Evolutionary conservation across 2,888 invertebrate species (phyloP), one percentile per base, ranked within the genome.

Genomic region (Acrocyrtus sp.): DNA sequence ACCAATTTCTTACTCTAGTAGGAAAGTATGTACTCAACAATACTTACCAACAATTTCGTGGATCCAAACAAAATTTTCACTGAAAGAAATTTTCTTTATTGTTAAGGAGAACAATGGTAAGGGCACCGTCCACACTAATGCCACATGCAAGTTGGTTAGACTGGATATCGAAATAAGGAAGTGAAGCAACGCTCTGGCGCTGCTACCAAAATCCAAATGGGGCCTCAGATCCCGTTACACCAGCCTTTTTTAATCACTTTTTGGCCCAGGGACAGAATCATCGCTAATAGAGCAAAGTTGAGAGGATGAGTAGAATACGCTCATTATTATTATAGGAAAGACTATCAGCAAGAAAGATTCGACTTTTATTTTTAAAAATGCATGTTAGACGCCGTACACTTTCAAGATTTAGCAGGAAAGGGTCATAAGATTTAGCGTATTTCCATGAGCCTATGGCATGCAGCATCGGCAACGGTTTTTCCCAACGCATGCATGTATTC

Each of bases 221-320:
- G 79, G 80, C 78, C 78, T 79, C 78, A 75, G 66, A 72, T 70
- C 77, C 74, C 74, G 75, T 68, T 69, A 76, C 74, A 76, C 72
- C 79, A 78, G 80, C 78, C 80, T 81, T 81, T 80, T 81, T 81
- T 81, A 81, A 81, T 79, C 79, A 78, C 79, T 78, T 81, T 81
- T 78, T 79, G 79, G 80, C 79, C 79, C 79, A 81, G 80, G 78
- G 76, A 81, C 80, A 79, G 34, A 34, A 34, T 34, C 34, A 34
- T 34, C 12, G 34, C 34, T 34, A 34, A 8, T 34, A 34, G 34
- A 12, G 12, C 34, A 34, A 34, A 34, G 6, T 34, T 34, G 5
- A 34, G 12, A 34, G n/a, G n/a, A n/a, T n/a, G n/a, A n/a, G n/a
- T n/a, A n/a, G n/a, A n/a, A n/a, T n/a, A n/a, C n/a, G n/a, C n/a